Evolutionary conservation across 2,888 invertebrate species (phyloP), one percentile per base, ranked within the genome.

Genomic region (Eupithecia subfuscata): DNA sequence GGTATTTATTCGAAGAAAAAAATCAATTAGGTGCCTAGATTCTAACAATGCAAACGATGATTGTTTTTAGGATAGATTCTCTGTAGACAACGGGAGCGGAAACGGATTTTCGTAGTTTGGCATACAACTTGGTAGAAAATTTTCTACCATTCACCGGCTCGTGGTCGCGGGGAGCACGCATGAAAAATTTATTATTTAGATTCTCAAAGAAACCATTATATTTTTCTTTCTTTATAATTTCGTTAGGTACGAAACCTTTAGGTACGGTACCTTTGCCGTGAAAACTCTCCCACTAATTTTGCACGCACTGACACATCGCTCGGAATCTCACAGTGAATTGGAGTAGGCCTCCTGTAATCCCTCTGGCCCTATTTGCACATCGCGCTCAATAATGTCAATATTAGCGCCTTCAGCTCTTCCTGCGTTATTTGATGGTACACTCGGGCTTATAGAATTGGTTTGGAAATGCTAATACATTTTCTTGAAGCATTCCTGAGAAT

Each of bases 361-460:
- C 79, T 83, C 83, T 83, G 82, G 82, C 81, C 76, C 78, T 84
- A 83, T 88, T 86, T 86, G 82, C 83, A 77, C 81, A 80, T 80
- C 82, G 82, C 82, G 81, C 84, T 85, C 84, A 86, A 86, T 85
- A 82, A 83, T 81, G 85, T 87, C 85, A 87, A 87, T 86, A 86
- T 86, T 86, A 84, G 82, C 76, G 74, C 74, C 77, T 60, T 74
- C 71, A 83, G 79, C 82, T 82, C 82, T 82, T 83, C 77, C 71
- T 30, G 56, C 74, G 71, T 69, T 73, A 68, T 74, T 70, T 30
- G 74, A 77, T 70, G 73, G 67, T 70, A 72, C 67, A 77, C 69
- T 69, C 52, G 30, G 65, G 68, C 69, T 74, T 71, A 52, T 73
- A 76, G 64, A 69, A 74, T 74, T 74, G 72, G 71, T 74, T 71